phyloP scores from a whole-genome alignment of 2,113 vertebrate genomes.

The Oncorhynchus mykiss region DNA sequence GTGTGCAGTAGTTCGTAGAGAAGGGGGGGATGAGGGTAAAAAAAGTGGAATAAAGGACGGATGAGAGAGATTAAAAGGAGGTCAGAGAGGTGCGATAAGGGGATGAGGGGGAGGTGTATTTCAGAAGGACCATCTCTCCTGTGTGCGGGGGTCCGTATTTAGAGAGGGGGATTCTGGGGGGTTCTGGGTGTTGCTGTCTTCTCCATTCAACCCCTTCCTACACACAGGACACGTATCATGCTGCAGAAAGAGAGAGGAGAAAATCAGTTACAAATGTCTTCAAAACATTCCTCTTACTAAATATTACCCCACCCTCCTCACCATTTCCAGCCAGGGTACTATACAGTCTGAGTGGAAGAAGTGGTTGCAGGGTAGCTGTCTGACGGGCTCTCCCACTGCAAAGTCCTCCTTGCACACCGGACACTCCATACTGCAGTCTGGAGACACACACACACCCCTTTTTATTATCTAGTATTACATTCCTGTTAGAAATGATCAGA shows the following conservation, averaged over 20 bases:
- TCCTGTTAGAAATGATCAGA: neutral
- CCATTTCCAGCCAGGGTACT: conserved; percentile 97
- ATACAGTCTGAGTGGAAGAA: conserved; percentile 97
- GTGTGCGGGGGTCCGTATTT: conserved; percentile 80
- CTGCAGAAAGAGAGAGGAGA: conserved; percentile 64
- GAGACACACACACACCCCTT: neutral
- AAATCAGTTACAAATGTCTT: neutral
- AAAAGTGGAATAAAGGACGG: neutral
- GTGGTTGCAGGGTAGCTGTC: conserved; percentile 95
- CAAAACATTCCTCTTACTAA: neutral
- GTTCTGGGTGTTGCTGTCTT: conserved; percentile 83
- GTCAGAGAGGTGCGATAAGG: conserved; percentile 20
- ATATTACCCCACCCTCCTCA: conserved; percentile 63
- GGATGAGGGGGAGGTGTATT: conserved; percentile 36
- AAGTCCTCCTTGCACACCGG: conserved; percentile 98
- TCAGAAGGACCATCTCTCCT: conserved; percentile 96
- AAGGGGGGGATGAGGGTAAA: neutral
- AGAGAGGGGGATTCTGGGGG: conserved; percentile 73
- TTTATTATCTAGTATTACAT: neutral
- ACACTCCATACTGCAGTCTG: conserved; percentile 91
- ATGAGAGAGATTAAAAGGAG: too few relatives aligned
- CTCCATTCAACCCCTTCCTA: conserved; percentile 92
- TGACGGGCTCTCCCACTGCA: conserved; percentile 82
- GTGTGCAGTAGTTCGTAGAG: neutral
- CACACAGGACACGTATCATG: conserved; percentile 98